Conservation (phyloP, 2,113 vertebrate species). For the Oophaga pumilio region DNA sequence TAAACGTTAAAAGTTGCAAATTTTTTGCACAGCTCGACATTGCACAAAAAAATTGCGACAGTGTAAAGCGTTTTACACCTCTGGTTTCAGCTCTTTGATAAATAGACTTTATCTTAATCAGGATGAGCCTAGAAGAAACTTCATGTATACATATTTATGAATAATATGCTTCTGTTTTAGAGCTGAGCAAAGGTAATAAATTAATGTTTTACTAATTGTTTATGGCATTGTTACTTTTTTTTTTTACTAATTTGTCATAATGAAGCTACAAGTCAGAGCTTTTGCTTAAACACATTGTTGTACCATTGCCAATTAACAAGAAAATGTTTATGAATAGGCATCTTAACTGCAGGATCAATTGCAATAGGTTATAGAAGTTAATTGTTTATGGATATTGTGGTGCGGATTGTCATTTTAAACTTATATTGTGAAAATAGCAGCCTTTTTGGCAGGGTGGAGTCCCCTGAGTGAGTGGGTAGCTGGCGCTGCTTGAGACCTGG, state of each 20-base stretch:
- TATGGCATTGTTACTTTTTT: neutral
- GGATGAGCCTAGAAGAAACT: no score
- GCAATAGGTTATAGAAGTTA: conserved; percentile 36
- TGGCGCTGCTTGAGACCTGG: conserved; percentile 32
- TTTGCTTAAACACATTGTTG: neutral
- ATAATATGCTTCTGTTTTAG: no score
- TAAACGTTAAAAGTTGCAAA: no score
- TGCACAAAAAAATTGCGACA: no score
- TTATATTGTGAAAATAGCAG: conserved; percentile 13
- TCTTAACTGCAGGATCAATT: conserved; percentile 27
- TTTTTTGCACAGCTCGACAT: no score
- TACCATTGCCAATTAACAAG: neutral
- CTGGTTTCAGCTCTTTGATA: no score
- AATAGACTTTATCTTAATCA: no score
- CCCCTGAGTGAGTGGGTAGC: conserved; percentile 9
- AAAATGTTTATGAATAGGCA: neutral
- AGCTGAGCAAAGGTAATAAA: no score
- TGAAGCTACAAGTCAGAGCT: neutral
- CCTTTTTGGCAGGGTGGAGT: conserved; percentile 29
- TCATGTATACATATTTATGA: no score
- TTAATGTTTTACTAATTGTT: neutral
- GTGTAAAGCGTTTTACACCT: no score
- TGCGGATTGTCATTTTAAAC: conserved; percentile 26
- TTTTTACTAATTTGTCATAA: neutral
- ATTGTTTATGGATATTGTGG: conserved; percentile 52